Conservation (phyloP, 2,797 vertebrate genomes). For the Eospalax fontanierii region DNA sequence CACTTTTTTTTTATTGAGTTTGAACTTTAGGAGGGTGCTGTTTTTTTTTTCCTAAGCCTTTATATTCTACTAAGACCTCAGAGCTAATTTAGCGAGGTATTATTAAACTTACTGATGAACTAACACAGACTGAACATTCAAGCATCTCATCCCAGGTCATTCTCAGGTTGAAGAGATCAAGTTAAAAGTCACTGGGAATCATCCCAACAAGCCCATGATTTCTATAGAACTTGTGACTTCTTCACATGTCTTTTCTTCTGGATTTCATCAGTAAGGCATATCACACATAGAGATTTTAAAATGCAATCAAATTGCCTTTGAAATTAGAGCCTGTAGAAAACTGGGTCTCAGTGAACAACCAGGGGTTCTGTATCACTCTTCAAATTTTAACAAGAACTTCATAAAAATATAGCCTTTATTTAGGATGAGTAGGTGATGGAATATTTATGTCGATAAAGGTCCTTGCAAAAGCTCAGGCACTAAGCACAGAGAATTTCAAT, state of each 20-base stretch:
- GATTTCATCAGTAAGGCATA: background rate
- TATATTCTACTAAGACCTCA: background rate
- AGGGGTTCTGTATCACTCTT: conserved; percentile 66
- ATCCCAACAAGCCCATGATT: background rate
- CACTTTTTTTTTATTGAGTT: background rate
- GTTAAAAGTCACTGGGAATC: background rate
- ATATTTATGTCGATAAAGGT: conserved; percentile 74
- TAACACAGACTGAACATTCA: background rate
- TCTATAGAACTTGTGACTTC: background rate
- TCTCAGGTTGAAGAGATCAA: background rate
- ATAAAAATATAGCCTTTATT: conserved; percentile 58
- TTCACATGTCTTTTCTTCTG: background rate
- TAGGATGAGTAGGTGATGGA: conserved; percentile 70
- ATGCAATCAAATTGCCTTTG: background rate
- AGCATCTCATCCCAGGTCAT: background rate
- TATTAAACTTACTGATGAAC: conserved; percentile 18
- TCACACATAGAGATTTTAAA: background rate
- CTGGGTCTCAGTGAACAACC: conserved; percentile 14
- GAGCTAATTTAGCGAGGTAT: background rate
- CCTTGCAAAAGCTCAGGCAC: conserved; percentile 65
- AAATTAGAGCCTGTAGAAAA: conserved; percentile 59
- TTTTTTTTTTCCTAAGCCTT: conserved; percentile 37
- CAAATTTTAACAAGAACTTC: conserved; percentile 66
- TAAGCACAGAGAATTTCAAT: conserved; percentile 75
- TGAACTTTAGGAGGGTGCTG: background rate